These are phyloP conservation scores for Emys orbicularis DNA, from an alignment of 2,797 vertebrate genomes.

Conservation along the genomic window DNA sequence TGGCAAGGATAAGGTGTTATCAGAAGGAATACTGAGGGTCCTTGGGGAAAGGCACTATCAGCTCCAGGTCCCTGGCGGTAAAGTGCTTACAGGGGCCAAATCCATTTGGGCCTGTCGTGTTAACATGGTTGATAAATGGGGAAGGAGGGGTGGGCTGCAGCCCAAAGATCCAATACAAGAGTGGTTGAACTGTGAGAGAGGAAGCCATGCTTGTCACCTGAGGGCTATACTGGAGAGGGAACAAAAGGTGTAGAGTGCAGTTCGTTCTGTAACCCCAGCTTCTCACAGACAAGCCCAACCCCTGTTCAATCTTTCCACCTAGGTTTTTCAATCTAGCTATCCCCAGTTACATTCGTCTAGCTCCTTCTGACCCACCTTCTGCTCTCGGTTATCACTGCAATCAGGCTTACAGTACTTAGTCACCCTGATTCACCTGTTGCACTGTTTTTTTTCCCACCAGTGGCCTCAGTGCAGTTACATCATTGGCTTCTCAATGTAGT, in stretches of 20 bases:
- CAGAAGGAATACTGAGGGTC: neutral
- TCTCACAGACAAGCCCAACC: neutral
- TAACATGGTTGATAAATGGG: neutral
- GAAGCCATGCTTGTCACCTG: neutral
- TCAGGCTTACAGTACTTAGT: neutral
- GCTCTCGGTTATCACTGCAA: neutral
- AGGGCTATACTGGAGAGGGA: neutral
- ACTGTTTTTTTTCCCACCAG: neutral
- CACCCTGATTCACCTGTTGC: fast-evolving
- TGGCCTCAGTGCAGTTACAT: neutral
- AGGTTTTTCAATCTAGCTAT: neutral
- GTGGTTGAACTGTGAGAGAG: neutral
- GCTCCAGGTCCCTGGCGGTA: neutral
- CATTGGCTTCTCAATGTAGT: neutral
- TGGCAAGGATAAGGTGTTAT: neutral
- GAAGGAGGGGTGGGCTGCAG: neutral
- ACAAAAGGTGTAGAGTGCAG: neutral
- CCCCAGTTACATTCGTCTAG: neutral
- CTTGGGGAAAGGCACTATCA: neutral
- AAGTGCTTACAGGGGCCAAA: neutral
- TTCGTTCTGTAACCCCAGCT: neutral
- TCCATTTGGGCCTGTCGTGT: neutral
- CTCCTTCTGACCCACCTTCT: neutral
- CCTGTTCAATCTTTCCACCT: neutral
- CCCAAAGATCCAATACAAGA: neutral